Conservation (phyloP, 92 coral and sea anemone species). For the Porites cylindrica region DNA sequence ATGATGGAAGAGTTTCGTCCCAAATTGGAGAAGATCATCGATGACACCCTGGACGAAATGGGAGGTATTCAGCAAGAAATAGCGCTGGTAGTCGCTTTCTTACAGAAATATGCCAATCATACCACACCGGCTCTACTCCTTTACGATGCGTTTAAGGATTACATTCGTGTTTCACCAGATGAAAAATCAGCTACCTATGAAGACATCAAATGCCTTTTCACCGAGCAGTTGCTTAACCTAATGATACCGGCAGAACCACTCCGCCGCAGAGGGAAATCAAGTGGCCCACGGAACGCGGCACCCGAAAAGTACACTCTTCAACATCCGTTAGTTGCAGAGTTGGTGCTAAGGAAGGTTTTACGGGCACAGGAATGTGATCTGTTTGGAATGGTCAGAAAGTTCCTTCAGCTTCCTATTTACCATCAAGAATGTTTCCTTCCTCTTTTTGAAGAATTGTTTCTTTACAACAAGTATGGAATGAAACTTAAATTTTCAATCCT, state of each 20-base stretch:
- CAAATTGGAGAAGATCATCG: constrained; percentile 70
- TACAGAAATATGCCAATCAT: constrained; percentile 83
- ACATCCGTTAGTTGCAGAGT: constrained; percentile 84
- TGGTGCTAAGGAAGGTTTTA: constrained; percentile 64
- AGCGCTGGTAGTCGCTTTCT: constrained; percentile 85
- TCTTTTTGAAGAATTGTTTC: constrained; percentile 69
- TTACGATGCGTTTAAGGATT: constrained; percentile 74
- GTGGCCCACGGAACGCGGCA: constrained; percentile 4
- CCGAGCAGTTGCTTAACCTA: constrained; percentile 72
- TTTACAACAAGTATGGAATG: constrained; percentile 60
- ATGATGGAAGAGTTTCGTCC: constrained; percentile 79
- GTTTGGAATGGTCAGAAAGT: constrained; percentile 58
- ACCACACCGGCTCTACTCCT: constrained; percentile 87
- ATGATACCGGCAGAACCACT: constrained; percentile 77
- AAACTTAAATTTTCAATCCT: constrained; percentile 77
- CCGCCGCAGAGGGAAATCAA: not conserved
- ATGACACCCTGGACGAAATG: constrained; percentile 79
- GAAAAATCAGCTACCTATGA: constrained; percentile 71
- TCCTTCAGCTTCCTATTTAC: constrained; percentile 74
- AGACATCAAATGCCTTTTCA: constrained; percentile 70
- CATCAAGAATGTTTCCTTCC: constrained; percentile 60
- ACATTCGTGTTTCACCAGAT: constrained; percentile 25
- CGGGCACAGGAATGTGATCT: constrained; percentile 52
- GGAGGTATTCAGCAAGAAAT: constrained; percentile 68
- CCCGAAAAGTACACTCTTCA: constrained; percentile 80